Base-by-base conservation (phyloP, 1,140 invertebrate genomes). In the Himalopsyche phryganea region DNA sequence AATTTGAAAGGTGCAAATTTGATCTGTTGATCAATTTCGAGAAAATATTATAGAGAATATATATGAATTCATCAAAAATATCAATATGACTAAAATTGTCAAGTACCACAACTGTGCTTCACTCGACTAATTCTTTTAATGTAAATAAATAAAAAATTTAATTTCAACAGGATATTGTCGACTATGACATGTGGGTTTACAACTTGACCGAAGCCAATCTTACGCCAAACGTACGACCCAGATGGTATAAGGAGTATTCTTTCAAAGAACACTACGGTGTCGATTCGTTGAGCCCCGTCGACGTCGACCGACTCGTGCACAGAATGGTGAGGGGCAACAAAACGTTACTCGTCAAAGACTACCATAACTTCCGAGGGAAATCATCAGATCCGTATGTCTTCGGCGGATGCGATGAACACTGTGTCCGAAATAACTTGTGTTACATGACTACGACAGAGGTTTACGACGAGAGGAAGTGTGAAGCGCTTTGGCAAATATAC, bases 161-260 rank as follows among this genome's bases (percentile, higher is more conserved):
- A 28, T 5, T 28, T 53, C 73, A 75, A n/a, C 68, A 87, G 86
- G 75, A 76, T 64, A 80, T 91, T 1, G 60, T 83, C 20, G 85
- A 91, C 68, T 82, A 83, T 40, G 77, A 85, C 4, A 90, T 86
- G 11, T 94, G 84, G 74, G 84, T 84, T 1, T 85, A 89, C 65
- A 90, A 94, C 69, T 65, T 93, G 1, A 90, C 86, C 0, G 75
- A 82, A 70, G 90, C 91, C 0, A 94, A 93, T 69, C 54, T 78
- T n/a, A 70, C 70, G 1, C 76, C 80, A 0, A 61, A 75, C 6
- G 49, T 72, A 54, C 65, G 67, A 44, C 87, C 87, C 0, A 66
- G 74, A 17, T 90, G 88, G 87, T 82, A 77, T 45, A 76, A 82
- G 67, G 77, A 86, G 6, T 91, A 90, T 66, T 81, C 82, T 6